phyloP scores from a whole-genome alignment of 2,113 vertebrate species.

The Catharus fuscescens region DNA sequence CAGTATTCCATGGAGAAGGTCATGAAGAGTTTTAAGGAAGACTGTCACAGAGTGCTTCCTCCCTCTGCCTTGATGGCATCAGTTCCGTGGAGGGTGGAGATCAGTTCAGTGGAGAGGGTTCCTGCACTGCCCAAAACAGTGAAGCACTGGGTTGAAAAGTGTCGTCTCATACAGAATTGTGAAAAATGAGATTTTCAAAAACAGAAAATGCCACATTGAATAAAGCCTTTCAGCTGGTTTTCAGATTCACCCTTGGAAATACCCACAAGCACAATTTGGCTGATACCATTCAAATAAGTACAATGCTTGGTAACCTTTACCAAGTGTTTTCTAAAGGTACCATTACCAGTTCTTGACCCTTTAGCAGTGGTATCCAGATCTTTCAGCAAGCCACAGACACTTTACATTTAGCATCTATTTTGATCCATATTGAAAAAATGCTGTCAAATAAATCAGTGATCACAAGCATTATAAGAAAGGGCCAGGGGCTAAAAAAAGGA shows the following conservation, averaged over 20 bases:
- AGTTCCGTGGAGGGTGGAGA: not conserved
- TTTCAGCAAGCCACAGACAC: not conserved
- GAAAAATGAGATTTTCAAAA: not conserved
- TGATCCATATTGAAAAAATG: not conserved
- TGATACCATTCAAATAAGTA: not conserved
- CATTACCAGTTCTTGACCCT: not conserved
- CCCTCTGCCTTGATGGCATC: not conserved
- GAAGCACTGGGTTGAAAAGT: not conserved
- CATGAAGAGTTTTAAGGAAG: not conserved
- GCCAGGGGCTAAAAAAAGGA: not conserved
- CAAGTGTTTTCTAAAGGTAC: not conserved
- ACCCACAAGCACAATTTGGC: not conserved
- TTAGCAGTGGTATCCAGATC: not conserved
- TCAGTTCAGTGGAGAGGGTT: not conserved
- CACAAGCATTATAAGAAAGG: not conserved
- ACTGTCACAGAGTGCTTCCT: not conserved
- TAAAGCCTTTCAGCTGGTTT: not conserved
- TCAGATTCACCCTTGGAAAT: not conserved
- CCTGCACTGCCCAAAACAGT: not conserved
- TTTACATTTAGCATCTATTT: not conserved
- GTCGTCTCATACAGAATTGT: not conserved
- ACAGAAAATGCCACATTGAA: not conserved
- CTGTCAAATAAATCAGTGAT: not conserved
- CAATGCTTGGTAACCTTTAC: not conserved
- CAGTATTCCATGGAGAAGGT: not conserved